A percentile compares a stretch with the other conserved stretches of the same genome.
Conservation (phyloP, 2,113 vertebrate species). For the Onychostruthus taczanowskii region DNA sequence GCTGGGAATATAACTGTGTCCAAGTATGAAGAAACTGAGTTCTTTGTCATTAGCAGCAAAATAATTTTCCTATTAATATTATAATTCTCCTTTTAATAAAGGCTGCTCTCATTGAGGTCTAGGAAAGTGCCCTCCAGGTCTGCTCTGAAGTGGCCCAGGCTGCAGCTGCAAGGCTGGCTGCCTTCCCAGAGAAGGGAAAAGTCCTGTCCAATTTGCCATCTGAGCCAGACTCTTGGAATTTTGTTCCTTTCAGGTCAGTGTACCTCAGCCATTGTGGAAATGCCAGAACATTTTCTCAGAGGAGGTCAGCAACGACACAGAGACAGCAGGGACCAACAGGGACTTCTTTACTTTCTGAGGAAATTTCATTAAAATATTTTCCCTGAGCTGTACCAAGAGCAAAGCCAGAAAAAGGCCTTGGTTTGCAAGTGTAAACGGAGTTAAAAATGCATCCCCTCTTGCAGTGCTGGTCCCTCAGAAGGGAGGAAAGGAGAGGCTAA, state of each 20-base stretch:
- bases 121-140: constrained; percentile 13
- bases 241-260: background rate
- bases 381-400: background rate
- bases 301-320: background rate
- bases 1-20: constrained; percentile 30
- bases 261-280: background rate
- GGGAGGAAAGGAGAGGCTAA: background rate
- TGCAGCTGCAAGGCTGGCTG: constrained; percentile 54
- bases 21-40: constrained; percentile 36
- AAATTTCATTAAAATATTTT: background rate
- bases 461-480: background rate
- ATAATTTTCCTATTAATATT: constrained; percentile 72
- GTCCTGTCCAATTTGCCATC: background rate
- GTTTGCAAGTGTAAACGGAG: background rate
- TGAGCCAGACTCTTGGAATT: constrained; percentile 30
- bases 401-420: background rate
- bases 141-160: background rate
- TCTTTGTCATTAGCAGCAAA: constrained; percentile 67
- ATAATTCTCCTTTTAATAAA: constrained; percentile 65
- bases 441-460: background rate
- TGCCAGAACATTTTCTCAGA: background rate
- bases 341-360: background rate
- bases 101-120: background rate
- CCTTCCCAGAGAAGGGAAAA: constrained; percentile 16
- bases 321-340: background rate